Evolutionary conservation across 2,888 invertebrate genomes (phyloP), one percentile per base, ranked within the genome.

Genomic region (Spatulosminthurus flaviceps): DNA sequence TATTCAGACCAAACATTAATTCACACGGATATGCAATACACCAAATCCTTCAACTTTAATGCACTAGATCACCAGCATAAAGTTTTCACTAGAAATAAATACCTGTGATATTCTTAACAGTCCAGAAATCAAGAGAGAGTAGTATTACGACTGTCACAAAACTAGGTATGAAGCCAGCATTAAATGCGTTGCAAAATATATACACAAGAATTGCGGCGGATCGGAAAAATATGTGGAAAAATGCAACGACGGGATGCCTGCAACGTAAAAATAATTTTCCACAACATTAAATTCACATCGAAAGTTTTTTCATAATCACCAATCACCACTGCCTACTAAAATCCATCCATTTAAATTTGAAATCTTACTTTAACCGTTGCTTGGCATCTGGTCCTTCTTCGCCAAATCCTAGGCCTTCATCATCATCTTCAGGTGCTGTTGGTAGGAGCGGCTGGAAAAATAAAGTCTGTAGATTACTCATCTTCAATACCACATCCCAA

Each of bases 121-220:
- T 96, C 99, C 99, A 99, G 89, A 99, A 99, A 88, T 99, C 99
- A 89, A 98, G 94, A 0, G 98, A 98, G 9, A 99, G 90, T 77
- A 99, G 90, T 34, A 98, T 89, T 16, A 96, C 92, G 51, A 98
- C 93, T 41, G 93, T 90, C 69, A 99, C 95, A 89, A 99, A 99
- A 89, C 94, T 95, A n/a, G 95, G 93, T 82, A 99, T 97, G 88
- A 98, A 99, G 84, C 96, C 96, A 86, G 92, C 91, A 0, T 93
- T 94, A 89, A 98, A 95, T 92, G 92, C 92, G 9, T 94, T 93
- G 86, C 97, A 97, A 66, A 99, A 90, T 83, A 98, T 90, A 88
- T 98, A 99, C 22, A 94, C 92, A 41, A 95, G 88, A 26, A 99
- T 90, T 0, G 98, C 94, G 0, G 92, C 88, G 80, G 92, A 90